Evolutionary conservation across 35 echinoderm and acorn worm species (phyloP), one percentile per base, ranked within the genome.

Genomic region (Amphiura filiformis): DNA sequence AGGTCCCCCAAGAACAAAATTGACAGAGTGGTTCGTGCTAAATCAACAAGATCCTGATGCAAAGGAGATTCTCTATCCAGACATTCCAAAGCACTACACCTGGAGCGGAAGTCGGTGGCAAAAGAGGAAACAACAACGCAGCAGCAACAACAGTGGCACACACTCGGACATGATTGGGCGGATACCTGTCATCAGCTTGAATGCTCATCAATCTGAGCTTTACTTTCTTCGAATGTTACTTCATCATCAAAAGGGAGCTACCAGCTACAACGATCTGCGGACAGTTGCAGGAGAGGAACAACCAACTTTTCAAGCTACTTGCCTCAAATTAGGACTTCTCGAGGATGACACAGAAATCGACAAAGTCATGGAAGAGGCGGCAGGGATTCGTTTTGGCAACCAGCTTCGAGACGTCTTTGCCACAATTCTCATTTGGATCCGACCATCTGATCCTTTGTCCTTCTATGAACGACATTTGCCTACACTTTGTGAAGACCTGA

Each of bases 161-260:
- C 31, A 35, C 31, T 80, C 78, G 7, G 78, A 80, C 78, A 80
- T 23, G 37, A 37, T 80, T 26, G 78, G 78, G 5, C n/a, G 78
- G 1, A 80, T 80, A 23, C 78, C 32, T 37, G 37, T 80, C 35
- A 80, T 17, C 78, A 80, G 78, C 78, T 1, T 37, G 32, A 80
- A 80, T 80, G 78, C 78, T 26, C 31, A 22, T 15, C 37, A 32
- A 80, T 13, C 37, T 13, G 32, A 37, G 37, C 31, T 80, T 80
- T 80, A 80, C 78, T 80, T 80, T 34, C 78, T 80, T 17, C 15
- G 78, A 13, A 80, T 80, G 78, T 34, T 80, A 4, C 78, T 80
- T 37, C 37, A 80, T 39, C 78, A 80, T 37, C 78, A 37, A 35
- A 17, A 80, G 31, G 78, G 78, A 1, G 78, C 78, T 36, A 80